Percentiles rank a stretch among this genome's conserved stretches.
phyloP scores from a whole-genome alignment of 2,797 vertebrate genomes.

The Cygnus olor region DNA sequence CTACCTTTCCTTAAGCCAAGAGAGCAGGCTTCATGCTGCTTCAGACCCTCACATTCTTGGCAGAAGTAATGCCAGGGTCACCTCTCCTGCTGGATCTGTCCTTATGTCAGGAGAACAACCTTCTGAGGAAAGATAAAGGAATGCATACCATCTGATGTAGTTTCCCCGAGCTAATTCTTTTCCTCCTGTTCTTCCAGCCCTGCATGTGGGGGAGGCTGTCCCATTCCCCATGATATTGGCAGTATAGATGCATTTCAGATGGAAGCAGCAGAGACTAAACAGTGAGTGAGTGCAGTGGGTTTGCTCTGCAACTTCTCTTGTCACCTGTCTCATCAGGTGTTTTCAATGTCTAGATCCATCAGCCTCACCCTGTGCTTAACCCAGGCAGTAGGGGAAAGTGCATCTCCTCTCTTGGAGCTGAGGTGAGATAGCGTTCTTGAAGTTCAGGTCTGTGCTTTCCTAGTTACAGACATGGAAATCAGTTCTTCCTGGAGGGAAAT shows the following conservation, averaged over 20 bases:
- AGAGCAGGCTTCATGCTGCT: not conserved
- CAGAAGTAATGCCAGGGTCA: not conserved
- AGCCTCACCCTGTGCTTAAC: not conserved
- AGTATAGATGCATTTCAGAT: not conserved
- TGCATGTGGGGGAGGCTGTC: not conserved
- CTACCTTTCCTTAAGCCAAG: not conserved
- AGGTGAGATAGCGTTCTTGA: not conserved
- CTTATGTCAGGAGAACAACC: not conserved
- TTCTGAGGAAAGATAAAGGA: not conserved
- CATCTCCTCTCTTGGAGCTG: not conserved
- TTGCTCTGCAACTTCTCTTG: not conserved
- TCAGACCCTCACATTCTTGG: not conserved
- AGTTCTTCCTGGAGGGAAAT: not conserved
- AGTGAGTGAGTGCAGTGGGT: not conserved
- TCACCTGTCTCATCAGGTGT: not conserved
- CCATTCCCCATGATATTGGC: accelerated
- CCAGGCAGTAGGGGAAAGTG: accelerated
- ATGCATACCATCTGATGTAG: not conserved
- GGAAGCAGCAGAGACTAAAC: not conserved
- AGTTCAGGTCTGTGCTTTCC: not conserved
- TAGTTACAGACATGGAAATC: not conserved
- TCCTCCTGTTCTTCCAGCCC: not conserved
- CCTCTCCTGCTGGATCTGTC: not conserved
- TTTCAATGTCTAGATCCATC: not conserved
- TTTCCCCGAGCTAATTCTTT: not conserved